Percentiles rank a stretch among this genome's conserved stretches.
phyloP scores from a whole-genome alignment of 2,888 invertebrate species.

The Unio delphinus region DNA sequence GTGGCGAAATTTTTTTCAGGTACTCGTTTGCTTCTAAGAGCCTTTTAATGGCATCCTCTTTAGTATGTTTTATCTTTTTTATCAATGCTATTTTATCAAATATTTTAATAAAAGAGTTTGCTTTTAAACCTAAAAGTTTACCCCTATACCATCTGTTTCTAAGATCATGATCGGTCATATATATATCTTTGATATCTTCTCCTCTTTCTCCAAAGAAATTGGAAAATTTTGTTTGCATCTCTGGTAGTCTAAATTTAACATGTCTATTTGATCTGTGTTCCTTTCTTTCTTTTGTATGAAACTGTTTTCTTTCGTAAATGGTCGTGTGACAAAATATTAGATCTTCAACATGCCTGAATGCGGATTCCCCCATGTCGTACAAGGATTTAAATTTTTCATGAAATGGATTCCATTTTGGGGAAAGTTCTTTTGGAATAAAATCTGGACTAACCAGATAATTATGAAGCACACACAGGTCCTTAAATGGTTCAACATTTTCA shows the following conservation, averaged over 20 bases:
- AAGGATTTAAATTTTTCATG: slow-evolving; percentile 1
- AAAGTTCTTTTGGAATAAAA: slow-evolving; percentile 5
- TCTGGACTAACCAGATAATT: slow-evolving; percentile 2
- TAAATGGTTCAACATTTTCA: not conserved
- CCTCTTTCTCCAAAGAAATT: slow-evolving; percentile 3
- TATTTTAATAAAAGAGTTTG: too few species aligned
- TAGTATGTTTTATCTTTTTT: too few species aligned
- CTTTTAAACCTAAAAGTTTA: too few species aligned
- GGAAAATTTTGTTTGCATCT: not conserved
- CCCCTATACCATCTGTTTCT: too few species aligned
- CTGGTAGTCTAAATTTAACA: slow-evolving; percentile 1
- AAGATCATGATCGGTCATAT: accelerated
- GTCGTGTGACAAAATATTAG: slow-evolving; percentile 9
- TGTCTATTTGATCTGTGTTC: slow-evolving; percentile 5
- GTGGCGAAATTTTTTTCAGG: too few species aligned
- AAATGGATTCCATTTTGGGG: slow-evolving; percentile 1
- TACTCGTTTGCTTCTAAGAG: too few species aligned
- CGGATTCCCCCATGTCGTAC: not conserved
- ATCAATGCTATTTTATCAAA: too few species aligned
- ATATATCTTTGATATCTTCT: too few species aligned
- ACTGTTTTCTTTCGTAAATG: slow-evolving; percentile 1
- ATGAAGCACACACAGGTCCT: not conserved
- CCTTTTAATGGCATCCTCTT: accelerated
- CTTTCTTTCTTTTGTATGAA: not conserved
- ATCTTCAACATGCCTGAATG: slow-evolving; percentile 7